Conservation (phyloP, 2,113 vertebrate genomes). For the Grus americana region DNA sequence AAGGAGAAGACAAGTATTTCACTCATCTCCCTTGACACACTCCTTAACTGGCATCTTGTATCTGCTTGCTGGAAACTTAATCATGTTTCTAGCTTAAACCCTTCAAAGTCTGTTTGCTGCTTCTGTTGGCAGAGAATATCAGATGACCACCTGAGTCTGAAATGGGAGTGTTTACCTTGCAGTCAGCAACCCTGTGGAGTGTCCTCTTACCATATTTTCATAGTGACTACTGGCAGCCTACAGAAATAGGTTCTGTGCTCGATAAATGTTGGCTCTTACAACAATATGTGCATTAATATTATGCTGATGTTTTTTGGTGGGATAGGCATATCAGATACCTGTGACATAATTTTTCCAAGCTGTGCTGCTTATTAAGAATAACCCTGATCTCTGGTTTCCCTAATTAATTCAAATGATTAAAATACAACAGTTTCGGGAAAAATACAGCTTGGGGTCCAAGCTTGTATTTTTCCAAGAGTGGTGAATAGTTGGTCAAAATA, state of each 20-base stretch:
- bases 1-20: not conserved
- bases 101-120: not conserved
- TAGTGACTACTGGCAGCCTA: not conserved
- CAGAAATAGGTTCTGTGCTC: not conserved
- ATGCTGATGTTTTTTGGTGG: not conserved
- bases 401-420: not conserved
- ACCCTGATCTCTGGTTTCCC: not conserved
- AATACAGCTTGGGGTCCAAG: not conserved
- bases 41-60: not conserved
- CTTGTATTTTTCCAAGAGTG: not conserved
- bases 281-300: not conserved
- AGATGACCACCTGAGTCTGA: rapidly evolving
- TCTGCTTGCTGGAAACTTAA: not conserved
- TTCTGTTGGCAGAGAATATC: not conserved
- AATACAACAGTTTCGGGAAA: not conserved
- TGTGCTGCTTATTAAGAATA: not conserved
- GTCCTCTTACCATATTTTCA: not conserved
- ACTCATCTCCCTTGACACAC: not conserved
- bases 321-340: not conserved
- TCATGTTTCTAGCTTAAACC: not conserved
- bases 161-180: too few relatives aligned
- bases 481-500: not conserved
- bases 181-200: not conserved
- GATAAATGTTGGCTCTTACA: not conserved
- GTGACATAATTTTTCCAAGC: not conserved